These are phyloP conservation scores for Tetramorium simillimum DNA, from an alignment of 1,140 invertebrate species.

Conservation along the genomic window DNA sequence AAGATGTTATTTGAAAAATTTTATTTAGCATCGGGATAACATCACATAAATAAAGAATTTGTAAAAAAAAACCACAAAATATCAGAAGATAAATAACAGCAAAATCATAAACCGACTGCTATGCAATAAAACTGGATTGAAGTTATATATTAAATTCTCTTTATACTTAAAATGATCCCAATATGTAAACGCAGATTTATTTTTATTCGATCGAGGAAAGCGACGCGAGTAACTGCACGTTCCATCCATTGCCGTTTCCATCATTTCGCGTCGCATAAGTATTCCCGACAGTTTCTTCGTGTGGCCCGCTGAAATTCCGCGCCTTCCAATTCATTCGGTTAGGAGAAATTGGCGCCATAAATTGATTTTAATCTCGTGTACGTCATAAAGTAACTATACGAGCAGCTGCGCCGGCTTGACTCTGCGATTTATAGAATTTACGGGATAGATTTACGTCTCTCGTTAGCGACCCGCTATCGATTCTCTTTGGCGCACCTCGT, in stretches of 20 bases:
- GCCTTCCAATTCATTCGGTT: constrained; percentile 51
- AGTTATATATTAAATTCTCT: constrained; percentile 5
- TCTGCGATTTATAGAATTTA: constrained; percentile 73
- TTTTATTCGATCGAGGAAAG: background rate
- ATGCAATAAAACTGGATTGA: background rate
- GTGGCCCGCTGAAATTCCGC: constrained; percentile 30
- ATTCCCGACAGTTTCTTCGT: constrained; percentile 42
- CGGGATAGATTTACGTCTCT: constrained; percentile 73
- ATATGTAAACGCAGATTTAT: background rate
- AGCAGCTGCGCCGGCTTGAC: constrained; percentile 71
- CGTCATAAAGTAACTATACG: constrained; percentile 74
- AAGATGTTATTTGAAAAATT: background rate
- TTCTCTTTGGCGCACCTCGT: constrained; percentile 51
- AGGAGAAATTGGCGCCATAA: constrained; percentile 72
- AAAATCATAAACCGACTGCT: background rate
- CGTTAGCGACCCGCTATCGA: constrained; percentile 67
- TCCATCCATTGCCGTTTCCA: background rate
- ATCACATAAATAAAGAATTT: background rate
- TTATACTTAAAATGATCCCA: background rate
- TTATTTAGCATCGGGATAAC: background rate
- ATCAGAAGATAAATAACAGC: background rate
- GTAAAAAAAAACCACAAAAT: background rate
- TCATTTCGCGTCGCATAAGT: constrained; percentile 31
- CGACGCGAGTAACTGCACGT: background rate
- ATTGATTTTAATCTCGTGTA: constrained; percentile 76